Evolutionary conservation across 2,888 invertebrate species (phyloP).

Genomic region (Brachylomia viminalis): DNA sequence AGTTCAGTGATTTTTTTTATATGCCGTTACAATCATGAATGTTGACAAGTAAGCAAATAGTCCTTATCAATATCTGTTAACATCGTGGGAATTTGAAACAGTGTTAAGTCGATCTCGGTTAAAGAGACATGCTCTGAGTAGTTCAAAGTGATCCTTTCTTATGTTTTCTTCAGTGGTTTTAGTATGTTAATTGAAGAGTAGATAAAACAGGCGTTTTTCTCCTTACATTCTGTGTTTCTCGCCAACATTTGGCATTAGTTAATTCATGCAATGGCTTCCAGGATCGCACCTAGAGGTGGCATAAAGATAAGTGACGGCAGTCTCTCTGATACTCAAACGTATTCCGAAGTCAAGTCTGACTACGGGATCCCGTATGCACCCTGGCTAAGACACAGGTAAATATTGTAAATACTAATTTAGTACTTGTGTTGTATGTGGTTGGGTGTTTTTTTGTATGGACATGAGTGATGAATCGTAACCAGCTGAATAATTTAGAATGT

Average conservation of each 20-base stretch:
- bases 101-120: constrained; percentile 30
- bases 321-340: constrained; percentile 95
- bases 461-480: constrained; percentile 60
- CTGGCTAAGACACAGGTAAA: constrained; percentile 96
- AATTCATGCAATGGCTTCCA: constrained; percentile 71
- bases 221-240: constrained; percentile 5
- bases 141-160: constrained; percentile 11
- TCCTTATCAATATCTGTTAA: constrained; percentile 66
- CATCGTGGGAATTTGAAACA: constrained; percentile 71
- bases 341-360: constrained; percentile 93
- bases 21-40: constrained; percentile 53
- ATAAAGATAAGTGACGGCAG: constrained; percentile 94
- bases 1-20: too few species aligned
- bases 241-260: constrained; percentile 35
- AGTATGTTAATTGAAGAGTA: neutral
- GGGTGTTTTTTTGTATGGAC: constrained; percentile 62
- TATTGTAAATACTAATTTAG: constrained; percentile 63
- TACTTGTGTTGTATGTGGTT: constrained; percentile 63
- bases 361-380: constrained; percentile 96
- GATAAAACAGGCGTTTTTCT: neutral
- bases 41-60: constrained; percentile 69
- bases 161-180: constrained; percentile 2
- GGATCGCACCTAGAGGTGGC: constrained; percentile 88
- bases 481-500: constrained; percentile 37
- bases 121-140: constrained; percentile 10